Percentiles rank a stretch among this genome's conserved stretches.
Evolutionary conservation across 2,888 invertebrate genomes (phyloP).

Genomic region (Pammene aurita): DNA sequence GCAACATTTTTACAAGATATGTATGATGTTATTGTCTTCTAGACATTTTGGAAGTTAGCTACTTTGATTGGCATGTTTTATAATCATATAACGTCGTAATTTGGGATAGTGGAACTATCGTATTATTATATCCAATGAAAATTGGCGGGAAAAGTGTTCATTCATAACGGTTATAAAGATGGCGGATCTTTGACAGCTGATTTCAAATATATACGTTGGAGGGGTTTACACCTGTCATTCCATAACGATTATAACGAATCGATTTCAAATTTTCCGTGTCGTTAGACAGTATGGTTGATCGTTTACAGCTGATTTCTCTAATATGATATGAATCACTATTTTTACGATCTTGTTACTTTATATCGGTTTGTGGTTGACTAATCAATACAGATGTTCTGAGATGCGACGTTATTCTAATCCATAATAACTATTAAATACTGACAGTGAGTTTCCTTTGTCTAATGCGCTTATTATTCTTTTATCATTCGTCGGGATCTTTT

Average conservation of each 20-base stretch:
- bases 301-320: constrained; percentile 8
- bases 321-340: no score
- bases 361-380: no score
- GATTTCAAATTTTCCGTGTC: constrained; percentile 6
- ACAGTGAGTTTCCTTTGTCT: no score
- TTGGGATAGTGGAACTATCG: neutral
- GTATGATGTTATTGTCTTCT: neutral
- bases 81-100: neutral
- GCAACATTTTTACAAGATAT: neutral
- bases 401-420: no score
- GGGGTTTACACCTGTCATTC: constrained; percentile 17
- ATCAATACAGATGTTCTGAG: no score
- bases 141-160: constrained; percentile 21
- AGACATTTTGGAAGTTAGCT: neutral
- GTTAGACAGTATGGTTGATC: constrained; percentile 2
- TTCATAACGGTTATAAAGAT: constrained; percentile 32
- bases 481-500: no score
- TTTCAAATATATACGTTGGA: constrained; percentile 16
- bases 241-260: constrained; percentile 24
- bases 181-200: constrained; percentile 33
- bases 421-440: no score
- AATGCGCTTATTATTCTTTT: no score
- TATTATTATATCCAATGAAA: constrained; percentile 2
- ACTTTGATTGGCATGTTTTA: neutral
- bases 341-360: no score